Base-by-base conservation (phyloP, 2,797 vertebrate genomes). In the Eutrigla gurnardus region DNA sequence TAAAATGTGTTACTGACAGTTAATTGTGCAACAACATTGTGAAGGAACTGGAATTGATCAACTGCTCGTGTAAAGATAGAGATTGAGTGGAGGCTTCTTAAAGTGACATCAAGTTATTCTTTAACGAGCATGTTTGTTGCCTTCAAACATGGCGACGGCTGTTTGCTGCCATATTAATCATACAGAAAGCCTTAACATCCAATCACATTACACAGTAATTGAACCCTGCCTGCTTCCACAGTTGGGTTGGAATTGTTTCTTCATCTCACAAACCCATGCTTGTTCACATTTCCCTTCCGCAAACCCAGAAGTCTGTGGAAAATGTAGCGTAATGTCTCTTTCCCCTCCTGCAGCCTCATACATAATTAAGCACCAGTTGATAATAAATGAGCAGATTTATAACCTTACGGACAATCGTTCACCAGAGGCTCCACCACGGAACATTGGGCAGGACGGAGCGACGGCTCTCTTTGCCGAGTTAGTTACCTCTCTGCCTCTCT, bases 371-470 rank as follows among this genome's bases (percentile, higher is more conserved):
- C 54, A 35, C 2, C 14, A 60, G 70, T 36, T 49, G 73, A 57
- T 82, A 66, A 87, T 75, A 70, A 80, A 86, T 39, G 67, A 76
- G 65, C 61, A 61, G 63, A 76, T 75, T 65, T 75, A n/a, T 73
- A 65, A 66, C 36, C 74, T 61, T 15, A 54, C 9, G 57, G 85
- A 70, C 65, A 39, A 68, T 4, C n/a, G 57, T 52, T 75, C 61
- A 63, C 33, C 39, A 2, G 43, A 61, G 64, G 70, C 55, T 37
- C 67, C 49, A 42, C 55, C 47, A 13, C 43, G 37, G 73, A 70
- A 54, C 50, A 39, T 6, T 33, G 75, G 67, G 77, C 12, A 17
- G 78, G 77, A 77, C 82, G 9, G 17, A 17, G 13, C 25, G 59
- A 14, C 25, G 25, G 25, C 25, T 35, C 49, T 84, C 54, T 63